phyloP scores from a whole-genome alignment of 92 coral and sea anemone genomes.

The Bergia puertoricense region DNA sequence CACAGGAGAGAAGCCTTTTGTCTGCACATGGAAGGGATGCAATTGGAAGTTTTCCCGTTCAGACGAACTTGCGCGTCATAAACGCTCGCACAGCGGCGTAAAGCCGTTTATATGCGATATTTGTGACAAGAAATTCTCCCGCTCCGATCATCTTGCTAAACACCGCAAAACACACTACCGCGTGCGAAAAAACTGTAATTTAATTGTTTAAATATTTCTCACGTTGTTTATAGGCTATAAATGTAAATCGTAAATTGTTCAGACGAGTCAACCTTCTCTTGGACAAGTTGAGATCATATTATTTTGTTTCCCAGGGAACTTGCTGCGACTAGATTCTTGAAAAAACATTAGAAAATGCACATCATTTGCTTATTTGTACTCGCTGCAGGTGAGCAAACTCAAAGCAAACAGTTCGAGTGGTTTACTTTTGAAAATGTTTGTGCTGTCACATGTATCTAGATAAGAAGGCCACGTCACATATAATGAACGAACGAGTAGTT shows the following conservation, averaged over 20 bases:
- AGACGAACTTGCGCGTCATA: slow-evolving; percentile 88
- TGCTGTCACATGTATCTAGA: slow-evolving; percentile 9
- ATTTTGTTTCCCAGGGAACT: slow-evolving; percentile 18
- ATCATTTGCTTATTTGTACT: slow-evolving; percentile 20
- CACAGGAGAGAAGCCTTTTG: slow-evolving; percentile 89
- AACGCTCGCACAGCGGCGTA: slow-evolving; percentile 90
- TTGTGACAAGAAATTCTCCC: slow-evolving; percentile 87
- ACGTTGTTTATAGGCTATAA: neutral
- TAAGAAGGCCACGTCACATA: slow-evolving; percentile 6
- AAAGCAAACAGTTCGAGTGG: slow-evolving; percentile 13
- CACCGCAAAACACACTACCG: slow-evolving; percentile 92
- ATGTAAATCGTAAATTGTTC: neutral
- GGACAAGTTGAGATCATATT: neutral
- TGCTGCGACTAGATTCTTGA: slow-evolving; percentile 6
- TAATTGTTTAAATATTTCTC: slow-evolving; percentile 32
- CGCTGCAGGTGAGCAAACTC: slow-evolving; percentile 21
- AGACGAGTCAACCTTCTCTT: neutral
- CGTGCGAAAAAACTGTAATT: slow-evolving; percentile 77
- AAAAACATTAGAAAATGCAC: slow-evolving; percentile 25
- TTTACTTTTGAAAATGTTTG: slow-evolving; percentile 16
- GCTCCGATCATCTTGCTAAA: slow-evolving; percentile 89
- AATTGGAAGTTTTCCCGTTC: slow-evolving; percentile 90
- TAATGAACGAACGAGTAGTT: neutral
- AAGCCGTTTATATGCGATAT: slow-evolving; percentile 89
- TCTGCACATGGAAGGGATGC: slow-evolving; percentile 92